Base-by-base conservation (phyloP, 2,888 invertebrate genomes). In the Thera britannica region DNA sequence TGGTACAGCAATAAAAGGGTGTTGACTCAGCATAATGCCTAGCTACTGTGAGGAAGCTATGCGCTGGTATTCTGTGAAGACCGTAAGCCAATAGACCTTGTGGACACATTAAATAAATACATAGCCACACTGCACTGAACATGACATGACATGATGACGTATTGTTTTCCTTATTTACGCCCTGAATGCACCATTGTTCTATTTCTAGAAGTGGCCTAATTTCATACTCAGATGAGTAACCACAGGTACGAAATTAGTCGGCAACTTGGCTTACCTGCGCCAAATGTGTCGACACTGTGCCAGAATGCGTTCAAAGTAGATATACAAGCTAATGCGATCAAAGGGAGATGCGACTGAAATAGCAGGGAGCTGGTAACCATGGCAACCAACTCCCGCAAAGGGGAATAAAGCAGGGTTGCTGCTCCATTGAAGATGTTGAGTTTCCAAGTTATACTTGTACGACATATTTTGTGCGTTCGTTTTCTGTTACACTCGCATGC, bases 291-390 rank as follows among this genome's bases (percentile, higher is more conserved):
- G 67, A 59, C 58, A 67, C 57, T 9, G 8, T 9, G 7, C 41
- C 41, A 54, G 56, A 41, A 8, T 12, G 23, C 78, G 80, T 81
- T 83, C 83, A 82, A 79, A 81, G 82, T 23, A 23, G 23, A 23
- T 23, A 23, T 23, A 23, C 23, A 23, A 23, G 23, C 23, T 23
- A 38, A 7, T n/a, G 38, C 78, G 80, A 81, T 83, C 83, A 82
- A 79, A 81, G 82, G 82, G 64, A 58, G 56, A 57, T 23, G 78
- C 74, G 70, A 75, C 80, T 64, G 76, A 86, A 86, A 86, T 87
- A 86, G 83, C 75, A 70, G 67, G 76, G 76, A 73, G 76, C 75
- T 75, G 76, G 88, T 90, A 77, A 76, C 77, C 81, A 85, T 89
- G 80, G 83, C 75, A 83, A 90, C 89, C 79, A 76, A 72, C 88